These are phyloP conservation scores for Poeciliopsis turrubarensis DNA, from an alignment of 2,113 vertebrate genomes.

Conservation along the genomic window DNA sequence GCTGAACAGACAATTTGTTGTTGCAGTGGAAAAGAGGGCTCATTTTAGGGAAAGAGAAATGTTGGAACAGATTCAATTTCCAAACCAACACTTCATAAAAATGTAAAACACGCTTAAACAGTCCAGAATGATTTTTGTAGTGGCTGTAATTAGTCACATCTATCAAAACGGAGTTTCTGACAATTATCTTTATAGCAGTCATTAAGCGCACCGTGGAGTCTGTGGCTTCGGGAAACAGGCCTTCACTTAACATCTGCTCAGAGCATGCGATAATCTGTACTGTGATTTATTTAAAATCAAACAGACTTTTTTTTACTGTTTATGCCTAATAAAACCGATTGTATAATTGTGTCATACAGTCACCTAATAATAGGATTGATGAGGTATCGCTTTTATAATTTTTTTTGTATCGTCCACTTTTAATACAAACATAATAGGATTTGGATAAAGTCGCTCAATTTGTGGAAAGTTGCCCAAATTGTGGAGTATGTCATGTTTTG, in stretches of 20 bases:
- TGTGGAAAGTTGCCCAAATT: not conserved
- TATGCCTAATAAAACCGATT: not conserved
- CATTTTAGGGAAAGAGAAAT: constrained; percentile 35
- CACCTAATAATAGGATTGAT: not conserved
- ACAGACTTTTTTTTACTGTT: constrained; percentile 3
- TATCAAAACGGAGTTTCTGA: constrained; percentile 37
- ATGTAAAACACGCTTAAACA: constrained; percentile 47
- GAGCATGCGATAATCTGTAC: not conserved
- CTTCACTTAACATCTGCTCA: constrained; percentile 36
- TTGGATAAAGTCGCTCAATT: not conserved
- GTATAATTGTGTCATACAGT: not conserved
- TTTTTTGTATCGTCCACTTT: not conserved
- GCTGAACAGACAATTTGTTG: constrained; percentile 64
- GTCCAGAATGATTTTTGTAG: constrained; percentile 30
- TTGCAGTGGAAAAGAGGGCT: constrained; percentile 29
- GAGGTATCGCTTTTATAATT: not conserved
- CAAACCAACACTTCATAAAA: constrained; percentile 48
- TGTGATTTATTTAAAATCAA: constrained; percentile 12
- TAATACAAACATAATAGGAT: not conserved
- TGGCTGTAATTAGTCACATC: constrained; percentile 43
- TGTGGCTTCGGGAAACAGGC: constrained; percentile 31
- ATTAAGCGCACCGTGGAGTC: constrained; percentile 11
- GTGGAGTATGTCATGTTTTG: not conserved
- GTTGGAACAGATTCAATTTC: constrained; percentile 56
- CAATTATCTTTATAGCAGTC: constrained; percentile 16